These are phyloP conservation scores for Schizopygopsis malacanthus DNA, from an alignment of 2,797 vertebrate species.

Conservation along the genomic window DNA sequence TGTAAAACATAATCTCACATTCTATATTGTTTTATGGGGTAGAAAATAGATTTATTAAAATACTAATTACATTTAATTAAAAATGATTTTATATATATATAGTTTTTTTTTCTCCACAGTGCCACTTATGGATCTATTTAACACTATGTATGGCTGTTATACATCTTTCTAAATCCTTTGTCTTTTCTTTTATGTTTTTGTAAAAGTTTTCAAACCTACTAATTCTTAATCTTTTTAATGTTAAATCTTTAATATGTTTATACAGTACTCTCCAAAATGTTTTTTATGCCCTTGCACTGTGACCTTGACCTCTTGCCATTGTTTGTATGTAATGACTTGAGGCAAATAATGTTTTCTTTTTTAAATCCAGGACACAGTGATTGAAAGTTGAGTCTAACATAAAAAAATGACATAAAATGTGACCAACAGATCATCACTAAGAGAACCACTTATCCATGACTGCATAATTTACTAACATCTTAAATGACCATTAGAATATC, in stretches of 20 bases:
- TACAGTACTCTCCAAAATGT: not conserved
- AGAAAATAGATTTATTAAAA: not conserved
- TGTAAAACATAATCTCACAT: not conserved
- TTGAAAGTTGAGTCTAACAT: not conserved
- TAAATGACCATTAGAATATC: not conserved
- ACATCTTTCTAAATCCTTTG: not conserved
- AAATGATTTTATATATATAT: not conserved
- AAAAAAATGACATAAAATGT: not conserved
- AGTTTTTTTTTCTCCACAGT: not conserved
- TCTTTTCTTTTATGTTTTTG: not conserved
- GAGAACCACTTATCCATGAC: not conserved
- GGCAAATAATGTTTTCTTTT: not conserved
- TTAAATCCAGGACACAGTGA: slow-evolving; percentile 4
- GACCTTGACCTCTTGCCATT: not conserved
- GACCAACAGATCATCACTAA: not conserved
- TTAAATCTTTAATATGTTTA: not conserved
- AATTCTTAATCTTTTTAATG: not conserved
- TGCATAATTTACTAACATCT: not conserved
- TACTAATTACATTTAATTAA: not conserved
- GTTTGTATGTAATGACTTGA: slow-evolving; percentile 8
- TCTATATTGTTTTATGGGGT: not conserved
- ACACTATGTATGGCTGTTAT: slow-evolving; percentile 68
- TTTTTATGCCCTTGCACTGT: not conserved
- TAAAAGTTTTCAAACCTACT: not conserved
- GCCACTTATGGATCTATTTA: not conserved